Evolutionary conservation across 2,888 invertebrate species (phyloP), one percentile per base, ranked within the genome.

Genomic region (Sturmia bella): DNA sequence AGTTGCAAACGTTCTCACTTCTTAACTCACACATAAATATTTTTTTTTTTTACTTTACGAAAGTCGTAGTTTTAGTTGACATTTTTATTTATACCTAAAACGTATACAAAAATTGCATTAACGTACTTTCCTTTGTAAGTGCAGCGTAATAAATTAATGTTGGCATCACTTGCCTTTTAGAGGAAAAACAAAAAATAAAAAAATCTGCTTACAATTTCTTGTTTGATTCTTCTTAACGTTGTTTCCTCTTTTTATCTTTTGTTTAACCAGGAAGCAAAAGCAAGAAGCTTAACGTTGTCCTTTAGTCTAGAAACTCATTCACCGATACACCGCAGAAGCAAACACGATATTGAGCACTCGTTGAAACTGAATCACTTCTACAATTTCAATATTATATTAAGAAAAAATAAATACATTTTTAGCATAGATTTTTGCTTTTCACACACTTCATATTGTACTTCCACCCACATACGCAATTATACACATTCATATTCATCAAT

Each of bases 181-280:
- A 27, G 13, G 11, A 41, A 41, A 52, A 13, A 56, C 19, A 27
- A 54, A n/a, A n/a, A n/a, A n/a, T n/a, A n/a, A n/a, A n/a, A n/a
- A n/a, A n/a, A n/a, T n/a, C n/a, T n/a, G n/a, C 61, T 73, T 78
- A 73, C 72, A 21, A 39, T 70, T 32, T 56, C 32, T 74, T 15
- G 74, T 74, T 78, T 82, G 9, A 64, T 74, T 72, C 61, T 73
- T 27, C 45, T 73, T 78, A 32, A 59, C 12, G 37, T 69, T 39
- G 56, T 45, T 17, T 69, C 4, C 54, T 52, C 19, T 57, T 45
- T 27, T 74, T 56, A 64, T 54, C 56, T 48, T 75, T 70, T 66
- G 56, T 66, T 50, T 66, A 77, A 82, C 68, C 82, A 82, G 82
- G 82, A 82, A 82, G 74, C 74, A 82, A 75, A 75, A 41, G 54